phyloP scores from a whole-genome alignment of 2,888 invertebrate genomes.

The Dynastes hyllus region DNA sequence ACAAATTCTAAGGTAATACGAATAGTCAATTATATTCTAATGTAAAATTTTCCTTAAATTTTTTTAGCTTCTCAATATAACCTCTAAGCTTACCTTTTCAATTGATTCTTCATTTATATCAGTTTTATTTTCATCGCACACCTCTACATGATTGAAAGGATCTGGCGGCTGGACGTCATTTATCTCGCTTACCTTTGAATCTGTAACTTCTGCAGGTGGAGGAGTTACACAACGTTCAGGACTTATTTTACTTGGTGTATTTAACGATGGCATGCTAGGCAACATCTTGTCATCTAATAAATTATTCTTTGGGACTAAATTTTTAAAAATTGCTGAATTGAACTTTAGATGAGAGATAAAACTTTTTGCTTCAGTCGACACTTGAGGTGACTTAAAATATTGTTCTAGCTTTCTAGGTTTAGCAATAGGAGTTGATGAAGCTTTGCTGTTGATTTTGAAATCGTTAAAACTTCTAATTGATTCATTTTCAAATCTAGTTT shows the following conservation, averaged over 20 bases:
- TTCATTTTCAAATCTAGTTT: conserved; percentile 37
- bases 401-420: conserved; percentile 53
- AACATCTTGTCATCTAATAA: conserved; percentile 58
- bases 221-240: conserved; percentile 32
- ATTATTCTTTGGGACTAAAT: conserved; percentile 32
- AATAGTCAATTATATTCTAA: neutral
- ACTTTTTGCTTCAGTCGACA: conserved; percentile 18
- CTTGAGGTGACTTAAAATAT: conserved; percentile 51
- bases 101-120: conserved; percentile 34
- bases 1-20: conserved; percentile 25
- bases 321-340: conserved; percentile 61
- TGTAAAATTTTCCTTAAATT: too few relatives aligned
- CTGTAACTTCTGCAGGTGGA: conserved; percentile 5
- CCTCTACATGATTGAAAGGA: neutral
- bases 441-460: conserved; percentile 13
- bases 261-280: conserved; percentile 67
- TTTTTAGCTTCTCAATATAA: neutral
- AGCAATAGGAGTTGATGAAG: conserved; percentile 44
- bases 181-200: neutral
- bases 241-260: conserved; percentile 60
- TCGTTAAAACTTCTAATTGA: conserved; percentile 29
- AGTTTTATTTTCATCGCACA: conserved; percentile 40
- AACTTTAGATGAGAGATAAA: conserved; percentile 56
- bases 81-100: conserved; percentile 53
- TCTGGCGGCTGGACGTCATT: neutral